phyloP scores from a whole-genome alignment of 2,113 vertebrate genomes.

The Campylomormyrus numenius region DNA sequence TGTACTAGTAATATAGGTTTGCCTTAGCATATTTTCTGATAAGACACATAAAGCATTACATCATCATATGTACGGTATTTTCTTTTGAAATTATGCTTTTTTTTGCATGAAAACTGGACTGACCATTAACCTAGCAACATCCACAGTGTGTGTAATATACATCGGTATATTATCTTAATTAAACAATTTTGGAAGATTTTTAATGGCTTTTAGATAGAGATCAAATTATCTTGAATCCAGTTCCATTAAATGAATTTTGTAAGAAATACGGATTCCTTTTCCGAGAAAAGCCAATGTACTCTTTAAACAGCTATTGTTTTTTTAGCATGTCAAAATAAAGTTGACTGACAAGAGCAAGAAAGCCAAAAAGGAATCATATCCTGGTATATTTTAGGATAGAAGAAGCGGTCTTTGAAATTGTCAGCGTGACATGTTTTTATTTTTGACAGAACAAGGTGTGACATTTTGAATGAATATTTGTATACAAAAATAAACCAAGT shows the following conservation, averaged over 20 bases:
- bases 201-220: not conserved
- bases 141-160: not conserved
- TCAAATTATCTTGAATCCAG: not conserved
- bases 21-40: not conserved
- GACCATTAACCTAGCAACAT: not conserved
- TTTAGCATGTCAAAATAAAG: not conserved
- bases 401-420: slow-evolving; percentile 22
- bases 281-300: not conserved
- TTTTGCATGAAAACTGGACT: not conserved
- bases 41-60: not conserved
- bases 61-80: not conserved
- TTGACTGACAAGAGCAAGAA: slow-evolving; percentile 25
- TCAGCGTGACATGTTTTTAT: slow-evolving; percentile 30
- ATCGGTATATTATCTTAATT: not conserved
- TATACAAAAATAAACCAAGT: slow-evolving; percentile 34
- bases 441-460: slow-evolving; percentile 17
- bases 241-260: not conserved
- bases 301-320: not conserved
- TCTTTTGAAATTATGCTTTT: not conserved
- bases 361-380: slow-evolving; percentile 20
- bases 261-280: not conserved
- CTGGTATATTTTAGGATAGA: slow-evolving; percentile 17
- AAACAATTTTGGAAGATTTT: not conserved
- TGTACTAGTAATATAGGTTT: not conserved
- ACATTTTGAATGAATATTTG: slow-evolving; percentile 27